Evolutionary conservation across 2,888 invertebrate species (phyloP).

Genomic region (Heterodera filipjevi): DNA sequence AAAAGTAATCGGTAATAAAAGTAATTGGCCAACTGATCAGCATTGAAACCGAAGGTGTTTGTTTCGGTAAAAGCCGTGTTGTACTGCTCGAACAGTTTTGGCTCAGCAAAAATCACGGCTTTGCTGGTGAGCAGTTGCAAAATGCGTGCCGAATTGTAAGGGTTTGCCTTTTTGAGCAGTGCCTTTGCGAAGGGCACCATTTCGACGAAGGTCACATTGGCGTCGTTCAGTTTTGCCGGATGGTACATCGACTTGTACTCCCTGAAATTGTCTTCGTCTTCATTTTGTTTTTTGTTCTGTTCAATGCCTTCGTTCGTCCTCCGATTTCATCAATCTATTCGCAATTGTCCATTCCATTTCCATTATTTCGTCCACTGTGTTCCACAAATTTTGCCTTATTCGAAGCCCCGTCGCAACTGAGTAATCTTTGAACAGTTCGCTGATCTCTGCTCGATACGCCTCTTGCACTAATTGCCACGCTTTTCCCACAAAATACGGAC

Average conservation of each 20-base stretch:
- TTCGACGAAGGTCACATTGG: constrained; percentile 18
- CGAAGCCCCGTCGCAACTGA: not conserved
- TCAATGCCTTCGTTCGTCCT: constrained; percentile 3
- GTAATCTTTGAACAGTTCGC: constrained; percentile 1
- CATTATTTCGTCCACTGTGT: not conserved
- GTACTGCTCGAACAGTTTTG: constrained; percentile 17
- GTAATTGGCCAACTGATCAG: constrained; percentile 19
- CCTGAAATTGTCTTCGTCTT: not conserved
- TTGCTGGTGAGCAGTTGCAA: not conserved
- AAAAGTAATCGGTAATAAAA: not conserved
- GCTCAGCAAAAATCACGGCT: constrained; percentile 21
- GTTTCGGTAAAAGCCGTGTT: constrained; percentile 13
- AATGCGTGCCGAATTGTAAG: not conserved
- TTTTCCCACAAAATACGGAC: constrained; percentile 16
- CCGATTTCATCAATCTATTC: constrained; percentile 21
- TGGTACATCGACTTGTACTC: constrained; percentile 9
- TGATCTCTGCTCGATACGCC: not conserved
- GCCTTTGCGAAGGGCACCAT: not conserved
- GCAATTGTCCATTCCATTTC: constrained; percentile 21
- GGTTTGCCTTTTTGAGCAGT: not conserved
- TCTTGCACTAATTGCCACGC: constrained; percentile 19
- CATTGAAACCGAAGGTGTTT: not conserved
- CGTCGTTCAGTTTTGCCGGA: not conserved
- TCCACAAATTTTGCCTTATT: not conserved
- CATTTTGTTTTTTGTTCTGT: not conserved